Evolutionary conservation across 2,113 vertebrate species (phyloP).

Genomic region (Lophura nycthemera): DNA sequence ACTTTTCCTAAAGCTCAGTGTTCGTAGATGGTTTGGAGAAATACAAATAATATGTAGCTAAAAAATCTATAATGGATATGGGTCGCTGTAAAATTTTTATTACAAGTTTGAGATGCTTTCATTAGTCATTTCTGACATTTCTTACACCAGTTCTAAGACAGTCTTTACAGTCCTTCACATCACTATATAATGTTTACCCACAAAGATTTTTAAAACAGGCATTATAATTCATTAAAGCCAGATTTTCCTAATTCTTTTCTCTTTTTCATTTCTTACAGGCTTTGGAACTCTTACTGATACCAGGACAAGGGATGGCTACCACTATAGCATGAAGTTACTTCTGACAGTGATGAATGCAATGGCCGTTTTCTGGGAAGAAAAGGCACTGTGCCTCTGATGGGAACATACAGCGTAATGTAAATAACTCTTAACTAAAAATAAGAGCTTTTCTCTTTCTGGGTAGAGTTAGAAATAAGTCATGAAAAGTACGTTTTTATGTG

Average conservation of each 20-base stretch:
- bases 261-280: conserved; percentile 18
- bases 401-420: not conserved
- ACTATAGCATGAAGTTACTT: not conserved
- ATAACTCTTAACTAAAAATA: conserved; percentile 3
- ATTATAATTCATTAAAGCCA: not conserved
- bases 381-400: not conserved
- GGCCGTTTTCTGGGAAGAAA: not conserved
- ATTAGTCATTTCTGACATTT: not conserved
- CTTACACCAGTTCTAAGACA: conserved; percentile 18
- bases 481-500: not conserved
- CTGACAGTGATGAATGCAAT: not conserved
- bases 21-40: not conserved
- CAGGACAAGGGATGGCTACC: not conserved
- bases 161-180: conserved; percentile 24
- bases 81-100: not conserved
- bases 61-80: not conserved
- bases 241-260: not conserved
- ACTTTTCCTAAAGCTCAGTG: not conserved
- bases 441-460: not conserved
- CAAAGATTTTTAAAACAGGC: not conserved
- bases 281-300: not conserved
- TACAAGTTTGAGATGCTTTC: not conserved
- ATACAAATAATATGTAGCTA: not conserved
- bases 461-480: not conserved
- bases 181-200: not conserved